Base-by-base conservation (phyloP, 2,888 invertebrate species). In the Tipula confusa region DNA sequence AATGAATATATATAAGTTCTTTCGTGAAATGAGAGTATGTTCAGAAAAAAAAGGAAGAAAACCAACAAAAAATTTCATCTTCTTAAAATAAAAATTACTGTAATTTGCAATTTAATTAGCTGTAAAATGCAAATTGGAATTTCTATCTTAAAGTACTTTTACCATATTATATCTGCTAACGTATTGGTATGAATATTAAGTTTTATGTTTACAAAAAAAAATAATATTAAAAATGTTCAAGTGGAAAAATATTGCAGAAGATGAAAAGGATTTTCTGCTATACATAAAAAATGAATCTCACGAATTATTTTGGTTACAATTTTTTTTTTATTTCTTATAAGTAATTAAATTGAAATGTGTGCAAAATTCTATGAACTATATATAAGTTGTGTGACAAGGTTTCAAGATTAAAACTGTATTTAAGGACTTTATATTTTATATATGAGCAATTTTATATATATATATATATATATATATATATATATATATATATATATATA, bases 91-190 rank as follows among this genome's bases (percentile, higher is more conserved):
- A 64, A 24, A 64, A 64, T 64, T 18, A 64, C 64, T 64, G 64
- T 64, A 64, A 64, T 64, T 64, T 64, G 64, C 64, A 64, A 64
- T 64, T 64, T 64, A 64, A 64, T 64, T 64, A 64, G 24, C 64
- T 64, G 64, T 64, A 64, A 64, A 64, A 64, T 64, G 64, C 64
- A 64, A 64, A 64, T 64, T 64, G 24, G 24, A 64, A 64, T 64
- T 64, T n/a, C n/a, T 64, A 64, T 64, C 64, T 64, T 24, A 64
- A 64, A 64, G 24, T 64, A 64, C 4, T 9, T 64, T 64, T n/a
- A 64, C 64, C 64, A 24, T 24, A 24, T 64, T 43, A 13, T 38
- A 43, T 43, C 13, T 43, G 9, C 24, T 33, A 33, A 9, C 24
- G 64, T 64, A 64, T 64, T 64, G 64, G 64, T 0, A 64, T 9